Conservation (phyloP, 2,888 invertebrate species). For the Prosapia bicincta region DNA sequence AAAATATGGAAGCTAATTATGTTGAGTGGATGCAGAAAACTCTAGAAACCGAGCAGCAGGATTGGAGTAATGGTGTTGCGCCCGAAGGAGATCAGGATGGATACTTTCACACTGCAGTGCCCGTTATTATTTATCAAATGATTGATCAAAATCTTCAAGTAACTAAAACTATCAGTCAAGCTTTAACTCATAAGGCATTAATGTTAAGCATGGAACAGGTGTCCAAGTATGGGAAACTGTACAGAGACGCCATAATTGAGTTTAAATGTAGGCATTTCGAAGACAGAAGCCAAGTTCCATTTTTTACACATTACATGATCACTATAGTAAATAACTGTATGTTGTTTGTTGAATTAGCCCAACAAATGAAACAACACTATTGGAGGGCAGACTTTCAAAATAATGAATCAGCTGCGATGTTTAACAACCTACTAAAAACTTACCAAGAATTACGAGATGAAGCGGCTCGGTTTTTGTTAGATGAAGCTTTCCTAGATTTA, state of each 20-base stretch:
- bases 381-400: slow-evolving; percentile 64
- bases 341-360: slow-evolving; percentile 83
- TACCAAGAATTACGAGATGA: slow-evolving; percentile 73
- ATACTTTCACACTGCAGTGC: slow-evolving; percentile 89
- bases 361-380: slow-evolving; percentile 77
- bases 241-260: slow-evolving; percentile 80
- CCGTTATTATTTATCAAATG: slow-evolving; percentile 97
- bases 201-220: slow-evolving; percentile 88
- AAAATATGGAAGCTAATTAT: slow-evolving; percentile 84
- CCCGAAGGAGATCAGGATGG: slow-evolving; percentile 77
- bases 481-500: slow-evolving; percentile 92
- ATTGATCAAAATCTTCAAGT: slow-evolving; percentile 93
- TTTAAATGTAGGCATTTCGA: slow-evolving; percentile 90
- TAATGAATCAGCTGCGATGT: slow-evolving; percentile 58
- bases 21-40: slow-evolving; percentile 96
- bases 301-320: slow-evolving; percentile 93
- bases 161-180: slow-evolving; percentile 60
- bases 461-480: slow-evolving; percentile 73
- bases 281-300: slow-evolving; percentile 81
- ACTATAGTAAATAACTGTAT: slow-evolving; percentile 94
- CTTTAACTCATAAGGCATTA: slow-evolving; percentile 83
- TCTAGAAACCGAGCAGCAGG: slow-evolving; percentile 83
- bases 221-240: slow-evolving; percentile 79
- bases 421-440: slow-evolving; percentile 62
- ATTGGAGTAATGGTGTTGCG: slow-evolving; percentile 79